Conservation (phyloP, 2,797 vertebrate genomes). For the Pangasius djambal region DNA sequence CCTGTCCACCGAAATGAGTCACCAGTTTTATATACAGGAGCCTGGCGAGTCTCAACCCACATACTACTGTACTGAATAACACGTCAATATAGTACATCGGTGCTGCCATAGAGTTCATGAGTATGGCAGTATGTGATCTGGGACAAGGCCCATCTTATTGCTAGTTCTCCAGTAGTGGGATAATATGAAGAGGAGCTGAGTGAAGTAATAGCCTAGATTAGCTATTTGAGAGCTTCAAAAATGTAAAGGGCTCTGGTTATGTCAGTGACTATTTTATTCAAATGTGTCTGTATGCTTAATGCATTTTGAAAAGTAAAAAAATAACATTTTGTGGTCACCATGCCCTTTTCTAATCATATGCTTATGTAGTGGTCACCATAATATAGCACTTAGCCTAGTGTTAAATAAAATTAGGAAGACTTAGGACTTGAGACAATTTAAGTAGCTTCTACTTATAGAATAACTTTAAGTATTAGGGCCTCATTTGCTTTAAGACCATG, state of each 20-base stretch:
- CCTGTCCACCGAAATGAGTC: constrained; percentile 64
- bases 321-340: constrained; percentile 73
- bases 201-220: constrained; percentile 43
- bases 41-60: neutral
- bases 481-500: neutral
- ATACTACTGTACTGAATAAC: neutral
- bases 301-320: constrained; percentile 82
- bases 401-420: neutral
- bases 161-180: neutral
- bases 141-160: neutral
- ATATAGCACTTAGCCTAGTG: neutral
- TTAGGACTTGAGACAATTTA: neutral
- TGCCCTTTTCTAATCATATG: constrained; percentile 6
- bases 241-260: constrained; percentile 62
- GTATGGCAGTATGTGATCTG: neutral
- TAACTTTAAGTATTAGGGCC: neutral
- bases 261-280: constrained; percentile 74
- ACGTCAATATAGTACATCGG: neutral
- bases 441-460: neutral
- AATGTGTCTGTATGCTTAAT: constrained; percentile 78
- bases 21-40: constrained; percentile 63
- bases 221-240: constrained; percentile 53
- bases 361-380: neutral
- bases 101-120: neutral
- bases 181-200: constrained; percentile 33